Percentiles rank a stretch among this genome's conserved stretches.
Conservation (phyloP, 2,113 vertebrate genomes). For the Zosterops japonicus region DNA sequence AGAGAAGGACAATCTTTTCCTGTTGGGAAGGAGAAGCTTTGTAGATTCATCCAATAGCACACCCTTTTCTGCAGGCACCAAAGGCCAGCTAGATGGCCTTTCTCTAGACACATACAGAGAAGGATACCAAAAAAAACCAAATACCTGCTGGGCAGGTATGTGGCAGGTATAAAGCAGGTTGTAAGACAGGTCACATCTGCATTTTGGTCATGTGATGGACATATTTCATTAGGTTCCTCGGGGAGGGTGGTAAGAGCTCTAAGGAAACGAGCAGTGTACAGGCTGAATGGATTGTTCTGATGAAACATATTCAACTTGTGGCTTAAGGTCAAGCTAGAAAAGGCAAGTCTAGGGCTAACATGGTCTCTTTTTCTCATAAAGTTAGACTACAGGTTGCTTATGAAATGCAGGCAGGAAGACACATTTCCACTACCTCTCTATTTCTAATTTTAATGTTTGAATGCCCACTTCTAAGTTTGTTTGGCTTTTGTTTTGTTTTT, state of each 20-base stretch:
- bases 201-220: not conserved
- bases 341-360: not conserved
- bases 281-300: not conserved
- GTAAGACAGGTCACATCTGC: not conserved
- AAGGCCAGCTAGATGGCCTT: not conserved
- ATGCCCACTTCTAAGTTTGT: not conserved
- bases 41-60: not conserved
- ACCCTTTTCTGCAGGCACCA: not conserved
- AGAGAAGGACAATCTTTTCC: not conserved
- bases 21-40: not conserved
- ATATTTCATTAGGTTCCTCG: not conserved
- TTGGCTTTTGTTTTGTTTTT: not conserved
- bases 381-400: conserved; percentile 10
- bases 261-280: not conserved
- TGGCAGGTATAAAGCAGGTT: not conserved
- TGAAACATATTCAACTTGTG: not conserved
- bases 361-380: not conserved
- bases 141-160: not conserved
- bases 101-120: rapidly evolving
- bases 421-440: not conserved
- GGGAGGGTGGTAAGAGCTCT: not conserved
- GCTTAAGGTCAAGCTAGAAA: not conserved
- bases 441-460: conserved; percentile 50
- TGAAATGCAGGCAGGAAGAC: conserved; percentile 22
- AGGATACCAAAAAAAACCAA: not conserved